Base-by-base conservation (phyloP, 2,888 invertebrate species). In the Erynnis tages region DNA sequence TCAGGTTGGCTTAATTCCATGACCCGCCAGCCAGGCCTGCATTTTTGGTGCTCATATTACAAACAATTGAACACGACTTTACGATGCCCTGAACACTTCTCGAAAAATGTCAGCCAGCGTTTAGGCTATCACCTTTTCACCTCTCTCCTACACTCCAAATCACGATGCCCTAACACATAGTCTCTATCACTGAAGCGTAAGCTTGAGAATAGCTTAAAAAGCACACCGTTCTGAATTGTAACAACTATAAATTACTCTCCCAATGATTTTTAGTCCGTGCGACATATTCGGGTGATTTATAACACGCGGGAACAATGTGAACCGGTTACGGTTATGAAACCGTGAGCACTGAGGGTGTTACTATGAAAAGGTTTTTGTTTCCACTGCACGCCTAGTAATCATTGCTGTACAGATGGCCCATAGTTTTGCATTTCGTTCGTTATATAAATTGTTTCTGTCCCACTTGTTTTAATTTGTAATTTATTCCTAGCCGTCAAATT, bases 231-330 rank as follows among this genome's bases (percentile, higher is more conserved):
- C 5, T 35, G 13, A 19, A 34, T 23, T 44, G 43, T 25, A 21
- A 52, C 37, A 54, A 73, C 76, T 65, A 83, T 83, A 80, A 82
- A 82, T 83, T 76, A 79, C 68, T 73, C 66, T 70, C 64, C 60
- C 67, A 56, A 79, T 83, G 84, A 84, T 85, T 86, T 86, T 86
- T 80, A 83, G 79, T 72, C 79, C 73, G 76, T 66, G 78, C 76
- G 82, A 82, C 86, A 80, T 76, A 74, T 81, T 77, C 73, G 65
- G 70, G 76, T 86, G 87, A 87, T 87, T 86, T 87, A 87, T 82
- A 68, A 64, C 75, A 55, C 69, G 57, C 55, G 60, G 59, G 74
- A 79, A 86, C 84, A 84, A 83, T 80, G 68, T 69, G 69, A 69
- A 75, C 79, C 76, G 78, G 84, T 80, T 79, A 81, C 79, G 76